Percentiles rank a stretch among this genome's conserved stretches.
Evolutionary conservation across 2,113 vertebrate genomes (phyloP).

Genomic region (Paraplagusia blochii): DNA sequence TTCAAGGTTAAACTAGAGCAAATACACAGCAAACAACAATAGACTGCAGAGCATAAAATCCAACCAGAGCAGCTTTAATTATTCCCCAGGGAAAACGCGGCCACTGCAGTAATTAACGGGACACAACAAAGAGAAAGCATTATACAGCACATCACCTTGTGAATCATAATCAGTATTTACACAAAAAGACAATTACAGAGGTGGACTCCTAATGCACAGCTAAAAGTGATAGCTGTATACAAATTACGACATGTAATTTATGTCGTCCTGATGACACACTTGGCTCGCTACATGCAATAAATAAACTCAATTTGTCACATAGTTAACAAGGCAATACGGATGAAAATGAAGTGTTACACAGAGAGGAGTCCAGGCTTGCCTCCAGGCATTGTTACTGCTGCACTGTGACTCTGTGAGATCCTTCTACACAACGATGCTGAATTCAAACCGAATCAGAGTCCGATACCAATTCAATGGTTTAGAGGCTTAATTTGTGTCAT

Average conservation of each 20-base stretch:
- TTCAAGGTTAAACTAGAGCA: not conserved
- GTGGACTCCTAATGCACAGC: not conserved
- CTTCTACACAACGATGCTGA: constrained; percentile 12
- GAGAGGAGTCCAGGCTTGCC: constrained; percentile 23
- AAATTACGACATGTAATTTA: constrained; percentile 10
- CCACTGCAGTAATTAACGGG: constrained; percentile 1
- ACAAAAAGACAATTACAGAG: constrained; percentile 8
- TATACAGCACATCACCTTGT: not conserved
- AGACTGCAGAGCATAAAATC: not conserved
- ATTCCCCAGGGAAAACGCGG: constrained; percentile 4
- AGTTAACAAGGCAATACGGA: constrained; percentile 36
- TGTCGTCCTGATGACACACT: constrained; percentile 1
- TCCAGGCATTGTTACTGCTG: constrained; percentile 17
- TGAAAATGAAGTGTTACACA: constrained; percentile 15
- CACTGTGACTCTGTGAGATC: constrained; percentile 16
- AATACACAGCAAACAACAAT: not conserved
- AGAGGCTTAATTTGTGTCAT: constrained; percentile 3
- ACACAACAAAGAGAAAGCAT: not conserved
- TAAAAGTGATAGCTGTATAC: constrained; percentile 1
- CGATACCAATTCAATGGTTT: not conserved
- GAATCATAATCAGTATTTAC: not conserved
- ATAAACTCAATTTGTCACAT: constrained; percentile 25
- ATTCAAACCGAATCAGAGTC: not conserved
- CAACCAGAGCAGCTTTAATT: constrained; percentile 3
- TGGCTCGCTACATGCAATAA: constrained; percentile 12